These are phyloP conservation scores for Caenorhabditis remanei DNA, from an alignment of 1,140 invertebrate genomes.

Conservation along the genomic window DNA sequence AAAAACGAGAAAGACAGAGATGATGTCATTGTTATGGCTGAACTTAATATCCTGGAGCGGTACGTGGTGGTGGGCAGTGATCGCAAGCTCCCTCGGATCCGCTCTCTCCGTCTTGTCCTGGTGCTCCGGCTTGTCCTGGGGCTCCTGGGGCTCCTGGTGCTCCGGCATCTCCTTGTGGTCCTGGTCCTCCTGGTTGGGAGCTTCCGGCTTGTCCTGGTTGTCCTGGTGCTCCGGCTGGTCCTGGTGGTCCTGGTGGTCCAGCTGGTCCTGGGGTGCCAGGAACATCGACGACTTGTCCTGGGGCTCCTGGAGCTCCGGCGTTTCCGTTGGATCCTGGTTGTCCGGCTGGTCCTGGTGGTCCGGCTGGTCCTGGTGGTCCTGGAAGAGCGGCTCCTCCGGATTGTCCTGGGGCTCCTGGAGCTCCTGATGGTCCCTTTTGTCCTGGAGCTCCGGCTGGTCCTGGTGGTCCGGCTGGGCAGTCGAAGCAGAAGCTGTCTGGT, in stretches of 20 bases:
- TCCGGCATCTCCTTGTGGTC: conserved; percentile 70
- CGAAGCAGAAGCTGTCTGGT: conserved; percentile 64
- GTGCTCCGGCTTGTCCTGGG: conserved; percentile 69
- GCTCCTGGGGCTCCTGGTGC: conserved; percentile 69
- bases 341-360: conserved; percentile 65
- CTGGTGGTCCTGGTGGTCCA: conserved; percentile 66
- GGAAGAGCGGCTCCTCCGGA: conserved; percentile 56
- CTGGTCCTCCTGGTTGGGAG: conserved; percentile 61
- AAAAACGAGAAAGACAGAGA: neutral
- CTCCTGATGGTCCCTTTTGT: conserved; percentile 62
- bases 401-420: conserved; percentile 56
- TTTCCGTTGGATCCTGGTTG: conserved; percentile 61
- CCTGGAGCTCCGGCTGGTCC: conserved; percentile 62
- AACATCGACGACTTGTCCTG: conserved; percentile 63
- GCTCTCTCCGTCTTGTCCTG: conserved; percentile 50
- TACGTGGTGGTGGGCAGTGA: conserved; percentile 64
- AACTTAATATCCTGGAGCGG: conserved; percentile 64
- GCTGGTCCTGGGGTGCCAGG: conserved; percentile 65
- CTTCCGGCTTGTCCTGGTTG: conserved; percentile 59
- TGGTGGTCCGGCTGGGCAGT: conserved; percentile 64
- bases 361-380: conserved; percentile 62
- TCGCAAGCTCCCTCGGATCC: conserved; percentile 64
- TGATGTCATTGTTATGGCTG: conserved; percentile 11
- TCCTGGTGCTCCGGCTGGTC: conserved; percentile 65
- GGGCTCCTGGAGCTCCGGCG: conserved; percentile 62